A percentile compares a stretch with the other conserved stretches of the same genome.
These are phyloP conservation scores for Columba livia DNA, from an alignment of 2,113 vertebrate species.

Conservation along the genomic window DNA sequence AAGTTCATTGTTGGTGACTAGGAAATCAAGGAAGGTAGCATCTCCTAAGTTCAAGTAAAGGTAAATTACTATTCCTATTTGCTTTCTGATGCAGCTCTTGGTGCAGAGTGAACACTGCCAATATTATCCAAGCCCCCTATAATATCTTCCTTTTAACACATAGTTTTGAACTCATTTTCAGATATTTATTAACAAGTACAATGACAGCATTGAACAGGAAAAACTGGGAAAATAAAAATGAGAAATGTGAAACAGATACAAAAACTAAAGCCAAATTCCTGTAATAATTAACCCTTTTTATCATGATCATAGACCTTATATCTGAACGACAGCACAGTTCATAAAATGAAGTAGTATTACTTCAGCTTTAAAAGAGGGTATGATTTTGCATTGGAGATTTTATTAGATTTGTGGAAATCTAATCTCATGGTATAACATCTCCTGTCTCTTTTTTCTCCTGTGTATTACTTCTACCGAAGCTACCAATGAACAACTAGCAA, in stretches of 20 bases:
- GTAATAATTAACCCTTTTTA: neutral
- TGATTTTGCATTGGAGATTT: slow-evolving; percentile 6
- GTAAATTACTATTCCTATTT: neutral
- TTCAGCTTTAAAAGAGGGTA: slow-evolving; percentile 8
- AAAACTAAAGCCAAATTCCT: neutral
- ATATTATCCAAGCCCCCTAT: neutral
- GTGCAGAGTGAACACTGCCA: neutral
- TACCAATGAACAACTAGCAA: neutral
- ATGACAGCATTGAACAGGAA: neutral
- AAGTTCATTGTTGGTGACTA: neutral
- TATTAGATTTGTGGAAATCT: neutral
- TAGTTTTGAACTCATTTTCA: neutral
- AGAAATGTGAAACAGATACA: neutral
- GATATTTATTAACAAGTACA: neutral
- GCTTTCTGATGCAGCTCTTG: neutral
- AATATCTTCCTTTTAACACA: neutral
- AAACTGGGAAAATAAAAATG: neutral
- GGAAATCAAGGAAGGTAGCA: neutral
- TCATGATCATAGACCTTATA: neutral
- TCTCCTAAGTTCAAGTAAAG: neutral
- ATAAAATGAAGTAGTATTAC: neutral
- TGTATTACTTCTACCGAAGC: slow-evolving; percentile 17
- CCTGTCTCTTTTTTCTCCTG: slow-evolving; percentile 12
- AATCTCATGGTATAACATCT: slow-evolving; percentile 18
- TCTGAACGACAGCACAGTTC: neutral